Evolutionary conservation across 2,888 invertebrate genomes (phyloP).

Genomic region (Cloeon dipterum): DNA sequence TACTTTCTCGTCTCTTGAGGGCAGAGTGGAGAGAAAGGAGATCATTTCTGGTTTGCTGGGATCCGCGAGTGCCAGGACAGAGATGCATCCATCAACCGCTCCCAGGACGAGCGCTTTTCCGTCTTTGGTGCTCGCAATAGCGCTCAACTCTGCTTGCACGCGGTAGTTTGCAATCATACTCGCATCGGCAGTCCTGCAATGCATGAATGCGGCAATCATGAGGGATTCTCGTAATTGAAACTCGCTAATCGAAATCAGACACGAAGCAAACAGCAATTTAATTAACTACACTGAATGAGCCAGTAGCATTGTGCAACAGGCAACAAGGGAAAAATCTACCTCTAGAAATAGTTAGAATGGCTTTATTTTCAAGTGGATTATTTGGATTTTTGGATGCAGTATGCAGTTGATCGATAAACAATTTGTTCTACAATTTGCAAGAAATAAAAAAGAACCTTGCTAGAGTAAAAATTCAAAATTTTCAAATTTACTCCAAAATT

Average conservation of each 20-base stretch:
- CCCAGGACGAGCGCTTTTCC: conserved; percentile 68
- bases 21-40: conserved; percentile 36
- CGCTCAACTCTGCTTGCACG: conserved; percentile 71
- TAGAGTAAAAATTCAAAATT: no score
- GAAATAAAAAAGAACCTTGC: no score
- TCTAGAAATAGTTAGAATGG: no score
- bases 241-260: not conserved
- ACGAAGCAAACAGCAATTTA: no score
- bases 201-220: conserved; percentile 2
- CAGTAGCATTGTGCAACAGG: no score
- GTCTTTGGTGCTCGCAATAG: conserved; percentile 63
- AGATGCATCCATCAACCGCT: conserved; percentile 82
- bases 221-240: not conserved
- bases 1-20: conserved; percentile 45
- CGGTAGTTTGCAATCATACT: conserved; percentile 82
- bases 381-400: no score
- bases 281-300: no score
- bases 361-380: no score
- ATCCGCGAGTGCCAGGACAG: conserved; percentile 64
- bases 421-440: no score
- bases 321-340: no score
- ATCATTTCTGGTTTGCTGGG: conserved; percentile 37
- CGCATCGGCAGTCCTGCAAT: conserved; percentile 58
- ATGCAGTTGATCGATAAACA: no score
- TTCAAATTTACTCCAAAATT: no score